Percentiles rank a stretch among this genome's conserved stretches.
These are phyloP conservation scores for Hestina assimilis DNA, from an alignment of 1,140 invertebrate genomes.

Conservation along the genomic window DNA sequence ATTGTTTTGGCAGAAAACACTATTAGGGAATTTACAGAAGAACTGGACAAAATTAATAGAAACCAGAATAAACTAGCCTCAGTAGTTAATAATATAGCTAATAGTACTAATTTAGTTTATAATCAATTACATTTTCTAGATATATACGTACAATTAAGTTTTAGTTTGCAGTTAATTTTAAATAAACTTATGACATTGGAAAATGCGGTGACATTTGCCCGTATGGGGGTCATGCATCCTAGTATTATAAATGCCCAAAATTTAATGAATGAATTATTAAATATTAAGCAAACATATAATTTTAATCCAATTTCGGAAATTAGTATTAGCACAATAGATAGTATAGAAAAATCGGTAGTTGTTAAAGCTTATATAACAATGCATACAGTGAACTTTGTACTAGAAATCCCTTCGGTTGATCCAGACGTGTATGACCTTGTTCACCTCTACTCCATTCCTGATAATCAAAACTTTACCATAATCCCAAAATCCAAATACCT, in stretches of 20 bases:
- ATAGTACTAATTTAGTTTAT: background rate
- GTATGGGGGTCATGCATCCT: no score
- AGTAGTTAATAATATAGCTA: no score
- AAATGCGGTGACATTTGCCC: no score
- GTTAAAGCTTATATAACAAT: background rate
- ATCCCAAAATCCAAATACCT: no score
- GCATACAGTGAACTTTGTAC: background rate
- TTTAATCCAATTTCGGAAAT: slow-evolving; percentile 6
- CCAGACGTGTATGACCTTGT: background rate
- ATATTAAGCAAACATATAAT: background rate
- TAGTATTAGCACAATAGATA: slow-evolving; percentile 14
- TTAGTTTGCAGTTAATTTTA: no score
- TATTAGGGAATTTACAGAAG: background rate
- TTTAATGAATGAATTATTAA: slow-evolving; percentile 11
- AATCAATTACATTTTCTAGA: no score
- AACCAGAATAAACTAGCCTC: background rate
- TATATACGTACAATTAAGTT: no score
- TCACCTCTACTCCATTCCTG: background rate
- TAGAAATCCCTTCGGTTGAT: background rate
- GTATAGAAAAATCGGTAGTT: background rate
- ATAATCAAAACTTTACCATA: no score
- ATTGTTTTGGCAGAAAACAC: no score
- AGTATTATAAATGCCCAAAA: slow-evolving; percentile 19
- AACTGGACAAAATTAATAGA: background rate
- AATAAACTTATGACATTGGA: no score